Percentiles rank a stretch among this genome's conserved stretches.
Conservation (phyloP, 1,140 invertebrate genomes). For the Zaprionus ornatus region DNA sequence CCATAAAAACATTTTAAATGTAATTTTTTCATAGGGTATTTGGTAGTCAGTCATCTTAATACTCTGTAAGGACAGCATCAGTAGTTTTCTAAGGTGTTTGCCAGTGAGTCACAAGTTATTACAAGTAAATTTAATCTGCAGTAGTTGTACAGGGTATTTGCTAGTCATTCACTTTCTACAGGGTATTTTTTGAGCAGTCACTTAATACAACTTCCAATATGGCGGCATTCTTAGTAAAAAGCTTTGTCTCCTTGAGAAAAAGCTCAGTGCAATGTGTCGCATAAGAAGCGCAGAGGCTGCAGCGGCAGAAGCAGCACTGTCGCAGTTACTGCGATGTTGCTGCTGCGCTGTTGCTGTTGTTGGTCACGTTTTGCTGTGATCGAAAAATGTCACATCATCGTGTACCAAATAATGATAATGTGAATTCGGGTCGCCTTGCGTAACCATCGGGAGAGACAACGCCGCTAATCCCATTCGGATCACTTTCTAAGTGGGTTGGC, state of each 20-base stretch:
- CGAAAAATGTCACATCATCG: constrained; percentile 66
- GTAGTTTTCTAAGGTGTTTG: too few species aligned
- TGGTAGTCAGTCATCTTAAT: not conserved
- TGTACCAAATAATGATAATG: not conserved
- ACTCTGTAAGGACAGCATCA: too few species aligned
- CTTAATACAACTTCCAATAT: not conserved
- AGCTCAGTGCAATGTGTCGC: not conserved
- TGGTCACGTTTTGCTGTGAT: constrained; percentile 47
- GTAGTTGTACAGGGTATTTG: not conserved
- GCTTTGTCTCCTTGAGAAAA: not conserved
- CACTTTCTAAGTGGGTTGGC: constrained; percentile 61
- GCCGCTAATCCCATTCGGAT: constrained; percentile 65
- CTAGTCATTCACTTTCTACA: not conserved
- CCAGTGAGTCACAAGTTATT: too few species aligned
- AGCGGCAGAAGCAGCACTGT: not conserved
- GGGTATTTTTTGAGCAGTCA: too few species aligned
- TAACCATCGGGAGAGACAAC: constrained; percentile 32
- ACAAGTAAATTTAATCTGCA: not conserved
- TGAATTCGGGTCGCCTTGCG: constrained; percentile 38
- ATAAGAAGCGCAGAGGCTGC: not conserved
- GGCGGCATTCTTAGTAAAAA: not conserved
- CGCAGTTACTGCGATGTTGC: not conserved
- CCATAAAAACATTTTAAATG: not conserved
- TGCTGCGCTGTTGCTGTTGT: not conserved
- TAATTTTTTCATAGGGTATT: not conserved